Percentiles rank a stretch among this genome's conserved stretches.
These are phyloP conservation scores for Tenodera sinensis DNA, from an alignment of 2,888 invertebrate genomes.

Conservation along the genomic window DNA sequence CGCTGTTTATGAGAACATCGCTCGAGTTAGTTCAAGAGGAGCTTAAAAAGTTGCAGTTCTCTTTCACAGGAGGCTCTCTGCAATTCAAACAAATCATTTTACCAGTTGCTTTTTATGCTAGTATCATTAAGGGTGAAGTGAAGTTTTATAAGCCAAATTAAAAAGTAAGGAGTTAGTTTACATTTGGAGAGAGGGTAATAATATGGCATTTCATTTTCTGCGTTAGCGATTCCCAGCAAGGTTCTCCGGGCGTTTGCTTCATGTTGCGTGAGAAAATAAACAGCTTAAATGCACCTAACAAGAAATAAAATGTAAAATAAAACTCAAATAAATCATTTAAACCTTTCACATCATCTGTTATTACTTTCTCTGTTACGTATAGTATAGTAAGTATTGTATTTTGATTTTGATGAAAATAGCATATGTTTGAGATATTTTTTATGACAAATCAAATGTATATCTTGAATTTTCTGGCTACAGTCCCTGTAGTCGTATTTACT, in stretches of 20 bases:
- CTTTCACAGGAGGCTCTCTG: not conserved
- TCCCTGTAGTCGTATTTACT: too few species aligned
- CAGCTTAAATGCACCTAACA: too few species aligned
- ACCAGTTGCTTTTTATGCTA: not conserved
- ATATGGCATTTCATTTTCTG: not conserved
- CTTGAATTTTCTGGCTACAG: too few species aligned
- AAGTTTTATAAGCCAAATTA: not conserved
- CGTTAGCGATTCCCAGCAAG: not conserved
- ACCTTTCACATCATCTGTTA: too few species aligned
- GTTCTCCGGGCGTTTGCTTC: not conserved
- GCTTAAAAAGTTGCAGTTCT: not conserved
- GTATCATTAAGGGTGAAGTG: not conserved
- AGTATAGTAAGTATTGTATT: too few species aligned
- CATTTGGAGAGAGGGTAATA: not conserved
- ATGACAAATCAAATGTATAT: too few species aligned
- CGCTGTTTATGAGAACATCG: not conserved
- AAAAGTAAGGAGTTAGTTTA: not conserved
- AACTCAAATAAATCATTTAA: too few species aligned
- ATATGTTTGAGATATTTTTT: too few species aligned
- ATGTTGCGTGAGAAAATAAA: too few species aligned
- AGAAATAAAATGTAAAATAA: too few species aligned
- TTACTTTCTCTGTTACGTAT: too few species aligned
- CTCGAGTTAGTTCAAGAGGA: not conserved
- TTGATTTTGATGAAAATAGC: too few species aligned
- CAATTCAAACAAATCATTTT: not conserved